Conservation (phyloP, 2,888 invertebrate genomes). For the Rhamnusium bicolor region DNA sequence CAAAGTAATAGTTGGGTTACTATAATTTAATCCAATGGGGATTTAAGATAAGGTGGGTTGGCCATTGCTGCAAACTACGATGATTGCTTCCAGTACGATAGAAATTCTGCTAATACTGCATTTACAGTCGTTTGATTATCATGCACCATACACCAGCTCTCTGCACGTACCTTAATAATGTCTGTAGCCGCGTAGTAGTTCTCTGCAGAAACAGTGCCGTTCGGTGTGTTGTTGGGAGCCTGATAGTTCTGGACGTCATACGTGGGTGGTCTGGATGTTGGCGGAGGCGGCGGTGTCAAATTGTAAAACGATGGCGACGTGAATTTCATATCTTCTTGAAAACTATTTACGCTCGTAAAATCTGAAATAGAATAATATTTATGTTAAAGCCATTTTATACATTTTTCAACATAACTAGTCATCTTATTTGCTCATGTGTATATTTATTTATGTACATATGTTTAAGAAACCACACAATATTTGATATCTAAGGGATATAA, state of each 20-base stretch:
- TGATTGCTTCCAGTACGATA: background rate
- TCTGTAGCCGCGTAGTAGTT: conserved; percentile 87
- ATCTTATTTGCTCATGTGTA: no score
- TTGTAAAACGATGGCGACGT: conserved; percentile 74
- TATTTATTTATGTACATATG: no score
- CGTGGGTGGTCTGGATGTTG: conserved; percentile 70
- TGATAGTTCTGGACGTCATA: conserved; percentile 71
- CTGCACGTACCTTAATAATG: conserved; percentile 77
- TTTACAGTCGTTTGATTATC: conserved; percentile 8
- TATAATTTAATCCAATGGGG: no score
- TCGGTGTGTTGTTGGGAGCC: conserved; percentile 65
- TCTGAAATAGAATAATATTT: conserved; percentile 67
- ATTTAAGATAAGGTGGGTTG: background rate
- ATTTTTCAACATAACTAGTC: no score
- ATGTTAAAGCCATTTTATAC: background rate
- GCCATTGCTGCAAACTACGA: background rate
- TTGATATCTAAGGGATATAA: no score
- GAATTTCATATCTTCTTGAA: conserved; percentile 74
- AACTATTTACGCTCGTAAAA: conserved; percentile 74
- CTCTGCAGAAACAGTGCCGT: conserved; percentile 69
- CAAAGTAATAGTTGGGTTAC: no score
- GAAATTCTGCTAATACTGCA: background rate
- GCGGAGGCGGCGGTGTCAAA: conserved; percentile 72
- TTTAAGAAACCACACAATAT: no score
- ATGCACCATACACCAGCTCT: conserved; percentile 3